These are phyloP conservation scores for Stegodyphus dumicola DNA, from an alignment of 1,140 invertebrate genomes.

Conservation along the genomic window DNA sequence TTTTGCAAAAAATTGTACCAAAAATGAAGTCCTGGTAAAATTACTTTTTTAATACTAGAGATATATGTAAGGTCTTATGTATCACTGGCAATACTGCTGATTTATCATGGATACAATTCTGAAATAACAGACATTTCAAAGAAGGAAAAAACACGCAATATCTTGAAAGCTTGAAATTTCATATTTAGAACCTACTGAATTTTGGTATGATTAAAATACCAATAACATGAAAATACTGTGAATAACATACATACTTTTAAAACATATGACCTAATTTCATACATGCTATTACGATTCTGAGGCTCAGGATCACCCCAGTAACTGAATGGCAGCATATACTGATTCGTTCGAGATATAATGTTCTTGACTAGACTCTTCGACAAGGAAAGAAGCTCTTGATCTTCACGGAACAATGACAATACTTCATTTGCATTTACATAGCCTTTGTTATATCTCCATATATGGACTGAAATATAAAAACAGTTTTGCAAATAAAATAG, in stretches of 20 bases:
- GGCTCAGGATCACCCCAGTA: conserved; percentile 86
- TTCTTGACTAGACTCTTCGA: conserved; percentile 84
- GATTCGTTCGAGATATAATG: conserved; percentile 87
- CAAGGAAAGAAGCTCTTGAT: conserved; percentile 79
- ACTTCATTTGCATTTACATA: conserved; percentile 85
- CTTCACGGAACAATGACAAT: conserved; percentile 50
- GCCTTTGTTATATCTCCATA: conserved; percentile 94
- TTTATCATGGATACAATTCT: too few species aligned
- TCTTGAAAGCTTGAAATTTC: too few species aligned
- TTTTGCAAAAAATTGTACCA: too few species aligned
- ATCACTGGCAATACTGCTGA: too few species aligned
- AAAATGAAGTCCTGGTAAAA: too few species aligned
- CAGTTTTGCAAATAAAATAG: neutral
- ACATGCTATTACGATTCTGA: conserved; percentile 79
- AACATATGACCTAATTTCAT: conserved; percentile 93
- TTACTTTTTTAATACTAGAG: too few species aligned
- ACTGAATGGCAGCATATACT: conserved; percentile 89
- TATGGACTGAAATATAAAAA: conserved; percentile 74
- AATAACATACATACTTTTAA: conserved; percentile 74
- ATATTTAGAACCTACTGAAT: too few species aligned
- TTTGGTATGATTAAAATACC: too few species aligned
- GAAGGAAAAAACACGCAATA: too few species aligned
- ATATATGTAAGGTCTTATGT: too few species aligned
- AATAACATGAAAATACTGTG: neutral
- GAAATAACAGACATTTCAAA: too few species aligned